Conservation (phyloP, 2,888 invertebrate species). For the Aspidiotus rigidus region DNA sequence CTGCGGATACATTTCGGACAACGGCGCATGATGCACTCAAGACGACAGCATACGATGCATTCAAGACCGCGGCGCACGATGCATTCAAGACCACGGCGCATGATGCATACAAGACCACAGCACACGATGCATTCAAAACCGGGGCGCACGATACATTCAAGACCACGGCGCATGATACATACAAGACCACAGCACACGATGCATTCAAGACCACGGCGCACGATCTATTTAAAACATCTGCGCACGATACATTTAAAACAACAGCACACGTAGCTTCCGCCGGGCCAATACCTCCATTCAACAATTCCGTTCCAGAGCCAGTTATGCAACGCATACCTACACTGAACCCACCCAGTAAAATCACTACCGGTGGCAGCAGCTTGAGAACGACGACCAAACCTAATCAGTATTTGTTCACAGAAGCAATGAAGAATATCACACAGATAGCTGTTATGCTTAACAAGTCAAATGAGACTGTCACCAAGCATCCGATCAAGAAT, state of each 20-base stretch:
- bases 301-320: constrained; percentile 9
- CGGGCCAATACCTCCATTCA: not conserved
- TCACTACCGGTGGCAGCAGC: not conserved
- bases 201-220: not conserved
- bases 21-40: not conserved
- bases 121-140: not conserved
- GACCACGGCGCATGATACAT: not conserved
- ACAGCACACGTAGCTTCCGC: not conserved
- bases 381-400: not conserved
- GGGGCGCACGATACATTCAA: not conserved
- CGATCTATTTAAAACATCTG: not conserved
- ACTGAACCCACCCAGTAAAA: constrained; percentile 25
- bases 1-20: not conserved
- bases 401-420: constrained; percentile 9
- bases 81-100: not conserved
- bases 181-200: not conserved
- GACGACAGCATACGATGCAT: not conserved
- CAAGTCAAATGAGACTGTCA: constrained; percentile 15
- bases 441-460: constrained; percentile 28
- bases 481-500: not conserved
- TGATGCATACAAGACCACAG: not conserved
- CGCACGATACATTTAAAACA: not conserved
- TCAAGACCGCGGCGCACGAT: not conserved
- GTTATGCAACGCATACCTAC: constrained; percentile 28
- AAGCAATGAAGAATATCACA: constrained; percentile 19